phyloP scores from a whole-genome alignment of 2,888 invertebrate species.

The Psylliodes chrysocephalus region DNA sequence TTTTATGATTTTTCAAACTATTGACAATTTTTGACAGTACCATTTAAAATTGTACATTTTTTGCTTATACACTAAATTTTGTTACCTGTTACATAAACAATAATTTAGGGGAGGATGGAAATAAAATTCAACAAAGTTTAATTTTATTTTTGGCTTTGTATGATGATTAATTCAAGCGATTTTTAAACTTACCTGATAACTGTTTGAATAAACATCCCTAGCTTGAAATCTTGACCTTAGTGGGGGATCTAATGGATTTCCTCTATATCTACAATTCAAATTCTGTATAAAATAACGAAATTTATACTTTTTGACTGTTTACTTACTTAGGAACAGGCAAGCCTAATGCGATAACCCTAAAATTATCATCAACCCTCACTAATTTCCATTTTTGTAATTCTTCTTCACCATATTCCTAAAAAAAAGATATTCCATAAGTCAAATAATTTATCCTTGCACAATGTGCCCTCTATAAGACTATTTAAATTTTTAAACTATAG shows the following conservation, averaged over 20 bases:
- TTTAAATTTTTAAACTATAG: too few species aligned
- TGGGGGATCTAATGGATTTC: conserved; percentile 96
- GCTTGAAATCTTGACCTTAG: conserved; percentile 95
- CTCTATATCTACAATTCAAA: conserved; percentile 72
- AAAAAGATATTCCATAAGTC: neutral
- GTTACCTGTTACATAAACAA: too few species aligned
- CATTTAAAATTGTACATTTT: too few species aligned
- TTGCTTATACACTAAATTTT: too few species aligned
- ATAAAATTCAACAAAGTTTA: too few species aligned
- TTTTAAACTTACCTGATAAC: conserved; percentile 76
- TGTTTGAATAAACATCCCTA: conserved; percentile 77
- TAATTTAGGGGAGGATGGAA: too few species aligned
- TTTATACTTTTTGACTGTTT: neutral
- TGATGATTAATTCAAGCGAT: too few species aligned
- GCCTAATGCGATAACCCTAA: conserved; percentile 93
- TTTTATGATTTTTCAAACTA: too few species aligned
- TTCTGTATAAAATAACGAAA: neutral
- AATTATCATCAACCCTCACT: conserved; percentile 92
- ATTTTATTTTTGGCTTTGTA: too few species aligned
- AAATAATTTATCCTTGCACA: too few species aligned
- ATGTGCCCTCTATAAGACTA: too few species aligned
- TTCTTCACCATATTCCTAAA: conserved; percentile 79
- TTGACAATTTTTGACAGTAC: too few species aligned
- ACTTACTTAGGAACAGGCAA: conserved; percentile 79
- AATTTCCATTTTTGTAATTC: conserved; percentile 88